Percentiles rank a stretch among this genome's conserved stretches.
phyloP scores from a whole-genome alignment of 2,797 vertebrate species.

The Centropyge bicolor region DNA sequence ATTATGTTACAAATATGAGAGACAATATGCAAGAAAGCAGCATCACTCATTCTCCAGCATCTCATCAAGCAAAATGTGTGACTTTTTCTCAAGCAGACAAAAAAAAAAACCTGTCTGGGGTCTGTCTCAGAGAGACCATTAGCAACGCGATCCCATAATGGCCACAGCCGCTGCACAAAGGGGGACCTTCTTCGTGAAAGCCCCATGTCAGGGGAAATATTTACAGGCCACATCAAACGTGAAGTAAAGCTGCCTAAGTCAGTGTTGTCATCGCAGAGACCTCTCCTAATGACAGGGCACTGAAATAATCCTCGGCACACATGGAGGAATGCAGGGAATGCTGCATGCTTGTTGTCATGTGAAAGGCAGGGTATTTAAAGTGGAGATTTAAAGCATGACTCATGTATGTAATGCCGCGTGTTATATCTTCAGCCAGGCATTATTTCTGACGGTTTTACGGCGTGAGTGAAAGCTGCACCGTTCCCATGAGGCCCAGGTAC shows the following conservation, averaged over 20 bases:
- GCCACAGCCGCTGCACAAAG: constrained; percentile 56
- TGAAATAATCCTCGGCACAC: constrained; percentile 68
- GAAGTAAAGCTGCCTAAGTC: constrained; percentile 65
- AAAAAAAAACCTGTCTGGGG: constrained; percentile 32
- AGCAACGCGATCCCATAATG: constrained; percentile 65
- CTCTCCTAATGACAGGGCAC: constrained; percentile 77
- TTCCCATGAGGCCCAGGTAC: constrained; percentile 66
- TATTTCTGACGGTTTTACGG: constrained; percentile 69
- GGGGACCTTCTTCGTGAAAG: constrained; percentile 54
- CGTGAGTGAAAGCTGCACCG: constrained; percentile 58
- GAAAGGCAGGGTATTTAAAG: constrained; percentile 77
- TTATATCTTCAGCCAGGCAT: constrained; percentile 64
- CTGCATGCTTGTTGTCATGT: constrained; percentile 70
- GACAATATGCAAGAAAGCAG: not conserved
- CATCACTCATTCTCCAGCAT: not conserved
- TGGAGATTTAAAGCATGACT: constrained; percentile 70
- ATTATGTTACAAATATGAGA: not conserved
- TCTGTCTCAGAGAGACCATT: constrained; percentile 54
- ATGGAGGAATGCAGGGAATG: constrained; percentile 76
- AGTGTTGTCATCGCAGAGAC: constrained; percentile 76
- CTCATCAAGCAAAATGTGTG: constrained; percentile 28
- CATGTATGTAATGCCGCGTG: constrained; percentile 54
- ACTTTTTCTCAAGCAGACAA: constrained; percentile 12
- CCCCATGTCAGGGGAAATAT: constrained; percentile 66
- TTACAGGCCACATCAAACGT: constrained; percentile 78